Evolutionary conservation across 2,888 invertebrate species (phyloP).

Genomic region (Amitus sp.): DNA sequence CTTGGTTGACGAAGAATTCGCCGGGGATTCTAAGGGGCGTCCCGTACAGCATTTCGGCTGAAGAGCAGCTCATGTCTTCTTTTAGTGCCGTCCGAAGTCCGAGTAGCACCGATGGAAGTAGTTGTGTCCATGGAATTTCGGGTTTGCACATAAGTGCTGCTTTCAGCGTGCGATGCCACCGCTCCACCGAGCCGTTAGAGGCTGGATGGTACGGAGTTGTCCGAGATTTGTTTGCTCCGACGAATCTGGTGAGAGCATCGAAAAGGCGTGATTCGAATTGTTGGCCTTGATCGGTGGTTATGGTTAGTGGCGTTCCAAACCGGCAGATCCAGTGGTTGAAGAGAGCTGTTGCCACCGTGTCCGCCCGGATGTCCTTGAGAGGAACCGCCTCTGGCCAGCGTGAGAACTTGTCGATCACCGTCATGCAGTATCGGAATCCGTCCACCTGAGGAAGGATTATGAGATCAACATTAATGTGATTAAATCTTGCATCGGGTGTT

Average conservation of each 20-base stretch:
- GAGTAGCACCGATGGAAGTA: conserved; percentile 53
- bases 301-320: conserved; percentile 46
- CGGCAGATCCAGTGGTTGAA: conserved; percentile 44
- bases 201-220: conserved; percentile 36
- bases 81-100: conserved; percentile 50
- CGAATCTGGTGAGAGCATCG: conserved; percentile 19
- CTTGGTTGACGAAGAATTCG: conserved; percentile 38
- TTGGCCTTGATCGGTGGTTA: conserved; percentile 60
- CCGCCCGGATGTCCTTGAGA: conserved; percentile 45
- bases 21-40: conserved; percentile 47
- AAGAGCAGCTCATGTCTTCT: conserved; percentile 48
- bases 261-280: conserved; percentile 46
- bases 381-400: conserved; percentile 52
- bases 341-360: conserved; percentile 46
- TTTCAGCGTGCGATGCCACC: conserved; percentile 48
- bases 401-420: conserved; percentile 49
- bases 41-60: conserved; percentile 55
- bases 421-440: conserved; percentile 49
- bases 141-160: conserved; percentile 36
- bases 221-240: conserved; percentile 31
- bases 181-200: conserved; percentile 43
- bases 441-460: conserved; percentile 18
- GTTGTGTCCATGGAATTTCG: conserved; percentile 41
- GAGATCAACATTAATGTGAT: conserved; percentile 17
- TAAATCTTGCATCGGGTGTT: conserved; percentile 19